A percentile compares a stretch with the other conserved stretches of the same genome.
Conservation (phyloP, 2,797 vertebrate genomes). For the Trachops cirrhosus region DNA sequence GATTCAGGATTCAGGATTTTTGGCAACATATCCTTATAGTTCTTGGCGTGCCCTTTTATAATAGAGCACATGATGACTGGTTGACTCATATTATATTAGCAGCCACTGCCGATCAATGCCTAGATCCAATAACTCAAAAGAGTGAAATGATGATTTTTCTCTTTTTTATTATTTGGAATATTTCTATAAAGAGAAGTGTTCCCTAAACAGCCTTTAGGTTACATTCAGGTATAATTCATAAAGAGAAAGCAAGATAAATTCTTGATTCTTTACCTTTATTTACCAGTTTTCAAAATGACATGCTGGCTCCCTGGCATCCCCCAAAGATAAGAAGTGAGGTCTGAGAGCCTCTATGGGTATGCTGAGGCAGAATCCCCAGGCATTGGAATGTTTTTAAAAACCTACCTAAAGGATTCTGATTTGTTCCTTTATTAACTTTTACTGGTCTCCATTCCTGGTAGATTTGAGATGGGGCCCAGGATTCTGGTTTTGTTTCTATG, state of each 20-base stretch:
- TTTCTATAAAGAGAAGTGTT: not conserved
- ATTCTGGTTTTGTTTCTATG: not conserved
- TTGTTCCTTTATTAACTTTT: not conserved
- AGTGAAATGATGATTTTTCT: not conserved
- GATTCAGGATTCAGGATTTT: not conserved
- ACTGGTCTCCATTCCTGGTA: not conserved
- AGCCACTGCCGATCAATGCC: not conserved
- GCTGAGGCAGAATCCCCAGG: not conserved
- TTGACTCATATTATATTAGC: not conserved
- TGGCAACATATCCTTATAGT: not conserved
- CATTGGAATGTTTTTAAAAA: not conserved
- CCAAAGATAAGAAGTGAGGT: not conserved
- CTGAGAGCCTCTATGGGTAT: not conserved
- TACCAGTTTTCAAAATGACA: constrained; percentile 10
- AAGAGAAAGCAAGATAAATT: not conserved
- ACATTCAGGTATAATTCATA: not conserved
- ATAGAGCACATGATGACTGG: not conserved
- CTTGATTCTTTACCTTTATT: constrained; percentile 10
- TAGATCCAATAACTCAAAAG: not conserved
- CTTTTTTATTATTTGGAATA: not conserved
- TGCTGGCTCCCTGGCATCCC: not conserved
- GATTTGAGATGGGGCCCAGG: not conserved
- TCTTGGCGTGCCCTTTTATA: not conserved
- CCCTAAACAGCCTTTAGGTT: not conserved
- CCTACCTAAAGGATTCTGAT: not conserved